These are phyloP conservation scores for Melanostoma mellinum DNA, from an alignment of 2,888 invertebrate species.

Conservation along the genomic window DNA sequence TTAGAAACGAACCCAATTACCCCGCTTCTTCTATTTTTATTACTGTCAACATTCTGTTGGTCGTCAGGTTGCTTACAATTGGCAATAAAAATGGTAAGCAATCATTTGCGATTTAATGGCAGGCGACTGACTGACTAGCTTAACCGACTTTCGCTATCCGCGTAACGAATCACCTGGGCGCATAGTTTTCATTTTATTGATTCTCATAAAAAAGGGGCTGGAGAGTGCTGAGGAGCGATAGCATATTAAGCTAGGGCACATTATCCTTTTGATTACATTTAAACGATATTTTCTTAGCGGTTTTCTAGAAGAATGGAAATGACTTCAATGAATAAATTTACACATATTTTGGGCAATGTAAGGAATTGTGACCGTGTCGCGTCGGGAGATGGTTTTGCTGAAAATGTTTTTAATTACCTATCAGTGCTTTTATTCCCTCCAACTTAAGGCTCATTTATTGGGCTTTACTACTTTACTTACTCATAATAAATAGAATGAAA, in stretches of 20 bases:
- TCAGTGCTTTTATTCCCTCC: too few species aligned
- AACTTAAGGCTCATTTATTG: too few species aligned
- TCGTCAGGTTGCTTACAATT: conserved; percentile 69
- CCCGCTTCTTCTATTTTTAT: conserved; percentile 45
- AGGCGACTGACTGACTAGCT: conserved; percentile 47
- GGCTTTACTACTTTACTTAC: too few species aligned
- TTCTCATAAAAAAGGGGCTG: conserved; percentile 29
- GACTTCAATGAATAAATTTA: conserved; percentile 48
- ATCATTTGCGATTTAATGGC: conserved; percentile 68
- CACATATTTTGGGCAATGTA: conserved; percentile 29
- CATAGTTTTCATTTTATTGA: conserved; percentile 59
- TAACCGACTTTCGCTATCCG: conserved; percentile 28
- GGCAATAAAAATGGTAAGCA: conserved; percentile 67
- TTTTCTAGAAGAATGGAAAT: conserved; percentile 2
- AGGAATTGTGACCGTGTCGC: not conserved
- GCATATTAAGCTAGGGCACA: conserved; percentile 47
- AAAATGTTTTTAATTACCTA: too few species aligned
- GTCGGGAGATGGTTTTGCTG: conserved; percentile 11
- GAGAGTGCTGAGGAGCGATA: conserved; percentile 9
- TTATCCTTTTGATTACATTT: conserved; percentile 54
- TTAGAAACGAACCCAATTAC: conserved; percentile 46
- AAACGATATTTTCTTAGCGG: conserved; percentile 27
- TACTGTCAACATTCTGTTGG: conserved; percentile 70
- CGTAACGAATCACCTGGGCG: conserved; percentile 62
- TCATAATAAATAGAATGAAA: too few species aligned